Conservation (phyloP, 2,888 invertebrate species). For the Acrocyrtus sp. region DNA sequence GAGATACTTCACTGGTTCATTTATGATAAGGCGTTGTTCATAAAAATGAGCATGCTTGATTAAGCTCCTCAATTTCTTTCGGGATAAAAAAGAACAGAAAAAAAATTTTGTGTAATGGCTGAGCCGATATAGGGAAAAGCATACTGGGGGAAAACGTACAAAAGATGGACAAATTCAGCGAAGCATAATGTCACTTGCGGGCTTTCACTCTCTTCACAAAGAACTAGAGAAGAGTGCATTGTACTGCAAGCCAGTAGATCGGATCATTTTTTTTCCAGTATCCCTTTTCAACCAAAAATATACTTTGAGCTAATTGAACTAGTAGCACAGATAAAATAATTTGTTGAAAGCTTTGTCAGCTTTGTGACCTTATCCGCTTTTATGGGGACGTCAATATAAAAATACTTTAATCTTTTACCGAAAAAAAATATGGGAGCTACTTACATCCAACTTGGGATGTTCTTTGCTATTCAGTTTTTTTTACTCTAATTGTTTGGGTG, state of each 20-base stretch:
- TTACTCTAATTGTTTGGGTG: constrained; percentile 3
- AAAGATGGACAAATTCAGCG: neutral
- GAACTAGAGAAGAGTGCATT: no score
- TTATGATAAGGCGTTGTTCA: constrained; percentile 5
- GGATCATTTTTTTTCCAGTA: neutral
- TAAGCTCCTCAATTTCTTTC: constrained; percentile 10
- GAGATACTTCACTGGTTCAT: neutral
- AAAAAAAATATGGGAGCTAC: no score
- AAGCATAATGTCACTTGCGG: no score
- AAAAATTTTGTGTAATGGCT: neutral
- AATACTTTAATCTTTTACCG: constrained; percentile 17
- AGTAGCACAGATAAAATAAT: constrained; percentile 6
- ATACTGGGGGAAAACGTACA: neutral
- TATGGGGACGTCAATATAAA: constrained; percentile 16
- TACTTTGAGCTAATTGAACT: no score
- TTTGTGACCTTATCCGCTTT: constrained; percentile 10
- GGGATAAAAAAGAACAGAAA: neutral
- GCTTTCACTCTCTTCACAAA: no score
- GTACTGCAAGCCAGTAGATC: neutral
- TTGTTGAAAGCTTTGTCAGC: constrained; percentile 21
- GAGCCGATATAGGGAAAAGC: neutral
- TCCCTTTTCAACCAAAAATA: neutral
- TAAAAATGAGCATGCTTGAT: constrained; percentile 16
- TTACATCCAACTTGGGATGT: no score
- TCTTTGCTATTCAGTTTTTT: no score